A percentile compares a stretch with the other conserved stretches of the same genome.
These are phyloP conservation scores for Chymomyza procnemis DNA, from an alignment of 2,888 invertebrate species.

Conservation along the genomic window DNA sequence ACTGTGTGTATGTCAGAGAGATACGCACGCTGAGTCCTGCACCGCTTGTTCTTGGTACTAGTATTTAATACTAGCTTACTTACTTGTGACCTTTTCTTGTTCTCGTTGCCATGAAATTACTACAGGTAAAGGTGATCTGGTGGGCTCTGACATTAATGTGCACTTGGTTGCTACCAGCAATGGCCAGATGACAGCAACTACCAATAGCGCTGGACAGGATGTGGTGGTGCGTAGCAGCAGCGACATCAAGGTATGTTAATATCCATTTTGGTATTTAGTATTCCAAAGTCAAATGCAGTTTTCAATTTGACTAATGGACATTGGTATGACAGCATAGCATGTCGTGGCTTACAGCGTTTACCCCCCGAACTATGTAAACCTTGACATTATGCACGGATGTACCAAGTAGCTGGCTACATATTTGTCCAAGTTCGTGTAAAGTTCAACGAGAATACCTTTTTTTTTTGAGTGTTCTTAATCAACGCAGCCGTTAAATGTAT, in stretches of 20 bases:
- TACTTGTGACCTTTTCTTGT: not conserved
- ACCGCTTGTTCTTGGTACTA: not conserved
- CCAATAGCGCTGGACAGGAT: conserved; percentile 82
- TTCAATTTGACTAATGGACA: not conserved
- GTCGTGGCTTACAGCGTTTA: too few relatives aligned
- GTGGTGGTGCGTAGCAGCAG: conserved; percentile 95
- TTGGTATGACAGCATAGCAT: not conserved
- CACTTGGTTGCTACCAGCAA: conserved; percentile 86
- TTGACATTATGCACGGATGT: not conserved
- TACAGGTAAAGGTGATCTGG: conserved; percentile 95
- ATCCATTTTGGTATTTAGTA: conserved; percentile 15
- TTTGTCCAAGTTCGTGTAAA: not conserved
- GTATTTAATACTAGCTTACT: not conserved
- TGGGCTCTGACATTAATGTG: conserved; percentile 93
- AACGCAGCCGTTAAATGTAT: not conserved
- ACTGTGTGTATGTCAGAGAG: not conserved
- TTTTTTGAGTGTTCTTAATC: not conserved
- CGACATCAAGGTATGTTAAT: conserved; percentile 86
- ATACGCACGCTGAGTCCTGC: not conserved
- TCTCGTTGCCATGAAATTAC: not conserved
- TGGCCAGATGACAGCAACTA: conserved; percentile 81
- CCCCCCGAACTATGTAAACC: too few relatives aligned
- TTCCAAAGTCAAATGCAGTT: conserved; percentile 26
- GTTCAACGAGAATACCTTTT: not conserved
- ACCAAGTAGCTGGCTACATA: too few relatives aligned